phyloP scores from a whole-genome alignment of 1,140 invertebrate genomes.

The Zeugodacus cucurbitae region DNA sequence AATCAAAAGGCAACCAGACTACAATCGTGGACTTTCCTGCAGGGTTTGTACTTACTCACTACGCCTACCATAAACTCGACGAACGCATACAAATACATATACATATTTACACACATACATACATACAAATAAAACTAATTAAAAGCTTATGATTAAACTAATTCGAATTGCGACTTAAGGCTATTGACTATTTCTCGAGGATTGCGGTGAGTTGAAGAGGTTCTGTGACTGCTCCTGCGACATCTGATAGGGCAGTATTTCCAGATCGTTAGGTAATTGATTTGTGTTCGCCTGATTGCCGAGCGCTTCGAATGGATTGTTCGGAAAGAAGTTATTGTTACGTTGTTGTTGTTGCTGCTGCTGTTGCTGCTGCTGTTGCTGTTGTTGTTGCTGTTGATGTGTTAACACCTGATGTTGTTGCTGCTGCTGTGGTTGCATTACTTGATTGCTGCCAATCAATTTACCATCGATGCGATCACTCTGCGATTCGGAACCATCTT shows the following conservation, averaged over 20 bases:
- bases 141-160: not conserved
- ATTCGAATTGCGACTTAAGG: not conserved
- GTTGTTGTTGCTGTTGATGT: conserved; percentile 46
- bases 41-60: not conserved
- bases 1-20: no score
- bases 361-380: conserved; percentile 46
- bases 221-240: conserved; percentile 61
- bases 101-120: not conserved
- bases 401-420: conserved; percentile 48
- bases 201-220: conserved; percentile 57
- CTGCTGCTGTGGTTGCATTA: conserved; percentile 43
- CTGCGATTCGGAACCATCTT: conserved; percentile 56
- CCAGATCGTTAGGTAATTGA: conserved; percentile 59
- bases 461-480: conserved; percentile 54
- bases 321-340: conserved; percentile 44
- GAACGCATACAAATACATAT: not conserved
- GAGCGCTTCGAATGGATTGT: conserved; percentile 53
- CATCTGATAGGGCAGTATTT: conserved; percentile 62
- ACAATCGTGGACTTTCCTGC: no score
- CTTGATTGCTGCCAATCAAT: not conserved
- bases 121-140: not conserved
- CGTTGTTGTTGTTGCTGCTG: conserved; percentile 46
- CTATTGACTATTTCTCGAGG: conserved; percentile 54
- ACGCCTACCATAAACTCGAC: not conserved
- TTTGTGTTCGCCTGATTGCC: conserved; percentile 47